Base-by-base conservation (phyloP, 2,113 vertebrate species). In the Manacus vitellinus region DNA sequence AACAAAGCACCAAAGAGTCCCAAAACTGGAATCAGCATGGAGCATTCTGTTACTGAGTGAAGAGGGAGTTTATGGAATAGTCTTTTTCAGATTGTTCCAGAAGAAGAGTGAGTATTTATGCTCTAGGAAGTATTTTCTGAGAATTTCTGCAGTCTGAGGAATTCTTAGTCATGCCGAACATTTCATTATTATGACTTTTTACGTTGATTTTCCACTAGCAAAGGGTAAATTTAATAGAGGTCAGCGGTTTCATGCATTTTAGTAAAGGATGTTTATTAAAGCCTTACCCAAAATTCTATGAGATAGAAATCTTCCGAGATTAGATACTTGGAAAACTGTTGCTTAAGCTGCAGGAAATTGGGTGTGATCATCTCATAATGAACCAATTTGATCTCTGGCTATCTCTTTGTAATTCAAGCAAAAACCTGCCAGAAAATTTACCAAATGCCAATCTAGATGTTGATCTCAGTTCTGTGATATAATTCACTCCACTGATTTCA, bases 301-400 rank as follows among this genome's bases (percentile, higher is more conserved):
- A 71, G 80, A 91, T 49, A 72, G n/a, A 94, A 89, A 91, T 96
- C 79, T 78, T 94, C 37, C 66, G 76, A 78, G 88, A 87, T 94
- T 81, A 94, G 28, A 15, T 63, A 51, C 31, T 94, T 94, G 83
- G 84, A 85, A 94, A 78, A 78, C 56, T 77, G 19, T 88, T 87
- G 70, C 54, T 92, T 86, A 96, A 75, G 30, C 58, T 84, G 46
- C 80, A 87, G 92, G 73, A 94, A 95, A 89, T 75, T 85, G 56
- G 44, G 76, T 87, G 95, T 89, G 92, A 94, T 92, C 61, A 19
- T 68, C 89, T 84, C 16, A 58, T 96, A 91, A 94, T 3, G 13
- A 75, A 82, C 62, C 5, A 16, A 43, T 95, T 70, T 93, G 72
- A 88, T 94, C 6, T 4, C 55, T 83, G 68, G 17, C 61, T 91